These are phyloP conservation scores for Hippocampus mohnikei DNA, from an alignment of 2,113 vertebrate genomes.

Conservation along the genomic window DNA sequence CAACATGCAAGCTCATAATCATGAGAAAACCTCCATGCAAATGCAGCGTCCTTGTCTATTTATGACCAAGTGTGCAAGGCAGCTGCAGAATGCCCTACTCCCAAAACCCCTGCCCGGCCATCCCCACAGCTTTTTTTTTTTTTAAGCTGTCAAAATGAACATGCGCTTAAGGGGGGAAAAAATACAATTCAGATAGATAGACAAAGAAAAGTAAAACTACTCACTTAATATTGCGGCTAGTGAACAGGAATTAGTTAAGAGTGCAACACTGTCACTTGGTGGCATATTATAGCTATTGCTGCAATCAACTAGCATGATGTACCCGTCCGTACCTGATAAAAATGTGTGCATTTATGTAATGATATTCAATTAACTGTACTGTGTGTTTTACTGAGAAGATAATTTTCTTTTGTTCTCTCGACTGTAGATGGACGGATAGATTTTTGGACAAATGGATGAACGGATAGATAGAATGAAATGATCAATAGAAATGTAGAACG, in stretches of 20 bases:
- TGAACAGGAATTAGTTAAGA: background rate
- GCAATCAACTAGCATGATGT: background rate
- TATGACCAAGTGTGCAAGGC: slow-evolving; percentile 37
- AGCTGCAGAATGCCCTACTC: slow-evolving; percentile 31
- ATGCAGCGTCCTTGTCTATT: slow-evolving; percentile 57
- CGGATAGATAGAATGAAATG: too few relatives aligned
- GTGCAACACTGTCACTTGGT: background rate
- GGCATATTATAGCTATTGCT: background rate
- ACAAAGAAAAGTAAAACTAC: background rate
- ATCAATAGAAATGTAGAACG: too few relatives aligned
- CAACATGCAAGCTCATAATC: slow-evolving; percentile 50
- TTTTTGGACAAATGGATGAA: too few relatives aligned
- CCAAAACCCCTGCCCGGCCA: background rate
- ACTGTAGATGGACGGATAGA: too few relatives aligned
- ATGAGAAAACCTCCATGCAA: slow-evolving; percentile 62
- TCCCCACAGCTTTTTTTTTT: background rate
- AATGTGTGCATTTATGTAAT: background rate
- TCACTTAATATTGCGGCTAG: background rate
- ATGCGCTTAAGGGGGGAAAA: slow-evolving; percentile 33
- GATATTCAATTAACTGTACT: background rate
- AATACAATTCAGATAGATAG: slow-evolving; percentile 10
- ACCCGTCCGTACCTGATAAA: background rate
- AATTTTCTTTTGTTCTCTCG: too few relatives aligned
- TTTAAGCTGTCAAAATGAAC: slow-evolving; percentile 26
- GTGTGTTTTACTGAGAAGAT: too few relatives aligned